A percentile compares a stretch with the other conserved stretches of the same genome.
phyloP scores from a whole-genome alignment of 2,113 vertebrate genomes.

The Phocoena phocoena region DNA sequence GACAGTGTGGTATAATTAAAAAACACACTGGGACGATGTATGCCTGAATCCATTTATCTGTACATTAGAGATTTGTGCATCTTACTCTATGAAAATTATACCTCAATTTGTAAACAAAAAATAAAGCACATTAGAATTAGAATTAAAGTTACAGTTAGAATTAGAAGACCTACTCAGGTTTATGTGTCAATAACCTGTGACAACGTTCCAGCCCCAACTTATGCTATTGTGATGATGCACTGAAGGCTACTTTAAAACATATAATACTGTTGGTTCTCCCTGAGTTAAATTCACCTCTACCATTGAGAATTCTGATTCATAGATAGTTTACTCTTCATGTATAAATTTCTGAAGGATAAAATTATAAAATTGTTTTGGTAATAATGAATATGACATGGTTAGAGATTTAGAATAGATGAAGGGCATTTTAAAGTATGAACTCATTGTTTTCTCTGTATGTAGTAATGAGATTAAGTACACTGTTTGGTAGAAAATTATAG shows the following conservation, averaged over 20 bases:
- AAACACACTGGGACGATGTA: background rate
- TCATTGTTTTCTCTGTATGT: background rate
- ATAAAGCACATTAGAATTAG: background rate
- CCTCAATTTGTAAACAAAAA: background rate
- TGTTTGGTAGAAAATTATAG: background rate
- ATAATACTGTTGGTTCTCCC: background rate
- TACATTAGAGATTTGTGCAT: background rate
- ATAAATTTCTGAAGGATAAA: background rate
- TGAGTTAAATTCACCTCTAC: background rate
- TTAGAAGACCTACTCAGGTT: background rate
- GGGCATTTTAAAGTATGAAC: background rate
- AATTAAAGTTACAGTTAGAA: background rate
- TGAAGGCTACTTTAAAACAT: background rate
- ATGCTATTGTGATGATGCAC: background rate
- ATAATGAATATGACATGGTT: background rate
- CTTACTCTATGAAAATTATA: background rate
- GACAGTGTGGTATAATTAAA: background rate
- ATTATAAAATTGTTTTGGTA: background rate
- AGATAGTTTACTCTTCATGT: background rate
- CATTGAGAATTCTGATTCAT: background rate
- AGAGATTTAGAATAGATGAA: background rate
- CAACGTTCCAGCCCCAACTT: background rate
- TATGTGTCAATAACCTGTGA: background rate
- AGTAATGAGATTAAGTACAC: background rate
- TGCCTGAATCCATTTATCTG: background rate